Evolutionary conservation across 1,140 invertebrate genomes (phyloP).

Genomic region (Aphelenchoides avenae): DNA sequence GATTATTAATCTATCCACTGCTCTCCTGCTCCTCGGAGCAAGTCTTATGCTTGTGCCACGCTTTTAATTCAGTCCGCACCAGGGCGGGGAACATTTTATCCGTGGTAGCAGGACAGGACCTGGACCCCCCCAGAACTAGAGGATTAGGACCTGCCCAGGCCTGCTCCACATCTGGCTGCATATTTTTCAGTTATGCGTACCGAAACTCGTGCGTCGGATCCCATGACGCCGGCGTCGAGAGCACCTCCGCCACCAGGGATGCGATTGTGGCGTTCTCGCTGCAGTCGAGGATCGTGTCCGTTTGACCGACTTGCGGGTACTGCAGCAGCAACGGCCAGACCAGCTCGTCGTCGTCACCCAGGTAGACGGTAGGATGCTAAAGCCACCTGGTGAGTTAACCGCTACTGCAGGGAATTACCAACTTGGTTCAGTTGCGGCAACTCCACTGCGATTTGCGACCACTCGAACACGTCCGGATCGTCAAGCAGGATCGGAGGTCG

Average conservation of each 20-base stretch:
- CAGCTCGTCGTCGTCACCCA: conserved; percentile 64
- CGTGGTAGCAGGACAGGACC: neutral
- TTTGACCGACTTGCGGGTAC: conserved; percentile 71
- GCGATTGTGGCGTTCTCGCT: conserved; percentile 31
- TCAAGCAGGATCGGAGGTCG: conserved; percentile 32
- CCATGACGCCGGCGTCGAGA: conserved; percentile 43
- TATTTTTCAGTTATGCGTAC: conserved; percentile 10
- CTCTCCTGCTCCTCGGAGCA: too few relatives aligned
- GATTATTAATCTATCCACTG: too few relatives aligned
- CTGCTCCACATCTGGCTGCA: conserved; percentile 2
- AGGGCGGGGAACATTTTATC: neutral
- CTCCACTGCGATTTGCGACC: conserved; percentile 14
- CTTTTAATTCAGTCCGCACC: neutral
- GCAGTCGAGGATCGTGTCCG: conserved; percentile 61
- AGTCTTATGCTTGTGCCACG: too few relatives aligned
- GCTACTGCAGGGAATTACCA: conserved; percentile 19
- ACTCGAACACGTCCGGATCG: conserved; percentile 31
- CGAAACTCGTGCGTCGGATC: conserved; percentile 38
- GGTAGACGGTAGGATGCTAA: conserved; percentile 64
- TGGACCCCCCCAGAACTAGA: neutral
- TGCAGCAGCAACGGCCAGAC: conserved; percentile 77
- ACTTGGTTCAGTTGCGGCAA: conserved; percentile 11
- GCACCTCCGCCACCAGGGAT: conserved; percentile 36
- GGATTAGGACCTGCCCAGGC: conserved; percentile 6
- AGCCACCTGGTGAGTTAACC: too few relatives aligned